Percentiles rank a stretch among this genome's conserved stretches.
These are phyloP conservation scores for Metellina segmentata DNA, from an alignment of 2,888 invertebrate genomes.

Conservation along the genomic window DNA sequence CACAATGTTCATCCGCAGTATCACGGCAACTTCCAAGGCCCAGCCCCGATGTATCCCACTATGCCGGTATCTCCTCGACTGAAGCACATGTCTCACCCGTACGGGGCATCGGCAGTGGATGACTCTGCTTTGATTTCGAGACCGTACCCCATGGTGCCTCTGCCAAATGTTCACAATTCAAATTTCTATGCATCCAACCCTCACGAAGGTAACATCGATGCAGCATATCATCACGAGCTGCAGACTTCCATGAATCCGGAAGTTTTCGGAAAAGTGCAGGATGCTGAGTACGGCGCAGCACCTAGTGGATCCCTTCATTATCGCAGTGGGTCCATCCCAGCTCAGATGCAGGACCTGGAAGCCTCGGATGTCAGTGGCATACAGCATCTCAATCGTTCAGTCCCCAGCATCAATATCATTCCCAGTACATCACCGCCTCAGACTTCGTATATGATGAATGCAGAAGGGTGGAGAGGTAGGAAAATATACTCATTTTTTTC, in stretches of 20 bases:
- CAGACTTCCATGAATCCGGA: conserved; percentile 33
- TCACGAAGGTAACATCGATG: conserved; percentile 20
- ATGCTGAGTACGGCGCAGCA: conserved; percentile 71
- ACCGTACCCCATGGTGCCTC: conserved; percentile 51
- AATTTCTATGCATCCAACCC: conserved; percentile 47
- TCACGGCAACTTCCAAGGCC: conserved; percentile 35
- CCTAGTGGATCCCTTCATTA: conserved; percentile 38
- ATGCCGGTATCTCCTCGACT: conserved; percentile 61
- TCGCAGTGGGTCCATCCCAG: conserved; percentile 71
- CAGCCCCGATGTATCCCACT: conserved; percentile 59
- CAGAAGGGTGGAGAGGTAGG: conserved; percentile 63
- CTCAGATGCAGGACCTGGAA: conserved; percentile 68
- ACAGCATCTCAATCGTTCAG: conserved; percentile 68
- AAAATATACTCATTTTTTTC: neutral
- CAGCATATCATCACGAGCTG: conserved; percentile 40
- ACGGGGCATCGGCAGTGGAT: conserved; percentile 54
- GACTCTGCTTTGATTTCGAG: conserved; percentile 62
- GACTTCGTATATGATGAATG: conserved; percentile 38
- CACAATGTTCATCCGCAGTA: conserved; percentile 56
- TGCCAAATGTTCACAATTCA: conserved; percentile 38
- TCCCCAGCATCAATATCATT: conserved; percentile 75
- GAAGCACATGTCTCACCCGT: conserved; percentile 53
- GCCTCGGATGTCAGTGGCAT: conserved; percentile 19
- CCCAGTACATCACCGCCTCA: conserved; percentile 68
- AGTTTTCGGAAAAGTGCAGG: conserved; percentile 56